phyloP scores from a whole-genome alignment of 1,140 invertebrate species.

The Procambarus virginalis region DNA sequence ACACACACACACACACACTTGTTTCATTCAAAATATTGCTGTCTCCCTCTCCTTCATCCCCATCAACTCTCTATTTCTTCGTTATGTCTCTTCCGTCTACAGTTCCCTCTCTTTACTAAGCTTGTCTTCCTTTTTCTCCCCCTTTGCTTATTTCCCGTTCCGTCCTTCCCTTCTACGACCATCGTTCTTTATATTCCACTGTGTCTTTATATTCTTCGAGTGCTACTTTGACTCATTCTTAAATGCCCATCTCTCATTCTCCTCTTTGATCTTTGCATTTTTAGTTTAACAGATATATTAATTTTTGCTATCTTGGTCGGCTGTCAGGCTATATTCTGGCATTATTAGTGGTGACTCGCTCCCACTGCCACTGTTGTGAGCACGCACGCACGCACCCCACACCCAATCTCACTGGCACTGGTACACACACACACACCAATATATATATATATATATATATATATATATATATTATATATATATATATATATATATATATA shows the following conservation, averaged over 20 bases:
- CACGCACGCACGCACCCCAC: too few species aligned
- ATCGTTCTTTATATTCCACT: neutral
- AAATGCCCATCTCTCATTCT: too few species aligned
- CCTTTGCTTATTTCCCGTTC: neutral
- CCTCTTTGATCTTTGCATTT: too few species aligned
- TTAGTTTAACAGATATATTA: neutral
- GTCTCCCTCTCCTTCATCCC: neutral
- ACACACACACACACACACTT: neutral
- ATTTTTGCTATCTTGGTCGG: neutral
- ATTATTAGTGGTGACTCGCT: too few species aligned
- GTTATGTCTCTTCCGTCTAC: neutral
- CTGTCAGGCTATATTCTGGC: too few species aligned
- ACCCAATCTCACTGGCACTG: too few species aligned
- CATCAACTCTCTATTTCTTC: neutral
- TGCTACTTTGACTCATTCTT: too few species aligned
- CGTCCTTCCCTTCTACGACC: neutral
- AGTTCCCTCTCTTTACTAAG: neutral
- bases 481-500: conserved; percentile 20
- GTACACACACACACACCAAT: too few species aligned
- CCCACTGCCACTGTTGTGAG: too few species aligned
- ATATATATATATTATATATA: neutral
- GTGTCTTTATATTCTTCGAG: neutral
- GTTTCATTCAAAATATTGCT: conserved; percentile 10
- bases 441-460: neutral
- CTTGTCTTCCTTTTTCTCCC: neutral